Evolutionary conservation across 2,113 vertebrate genomes (phyloP), one percentile per base, ranked within the genome.

Genomic region (Speoplatyrhinus poulsoni): DNA sequence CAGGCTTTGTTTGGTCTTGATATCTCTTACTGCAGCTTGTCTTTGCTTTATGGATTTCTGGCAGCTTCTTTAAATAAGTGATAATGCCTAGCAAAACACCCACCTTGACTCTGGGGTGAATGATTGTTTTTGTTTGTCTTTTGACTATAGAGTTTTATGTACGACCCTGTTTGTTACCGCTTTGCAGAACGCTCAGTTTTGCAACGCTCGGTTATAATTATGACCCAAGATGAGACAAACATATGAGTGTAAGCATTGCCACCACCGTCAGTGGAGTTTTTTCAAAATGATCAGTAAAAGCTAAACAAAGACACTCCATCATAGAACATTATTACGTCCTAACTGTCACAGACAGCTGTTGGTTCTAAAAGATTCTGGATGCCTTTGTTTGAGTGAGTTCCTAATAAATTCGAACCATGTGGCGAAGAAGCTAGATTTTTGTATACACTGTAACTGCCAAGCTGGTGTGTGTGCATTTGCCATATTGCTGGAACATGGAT

Each of bases 11-110:
- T 94, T 93, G 91, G 89, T 91, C 88, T 92, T 90, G 88, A 92
- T 93, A 93, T 94, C 92, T 93, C 88, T 87, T 88, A 88, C 80
- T 65, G 76, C 93, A 94, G 92, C 90, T 91, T 93, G 89, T 92
- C 90, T 93, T 92, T 92, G 88, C 83, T 92, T 89, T 90, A 84
- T 85, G 82, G 90, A 92, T 93, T 92, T 89, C 79, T 89, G 90
- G 90, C 90, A 87, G 84, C 84, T 86, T 90, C 87, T 92, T 91
- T 90, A 90, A 93, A 93, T 92, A 91, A 90, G 88, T 82, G 88
- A 89, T 90, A 88, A 90, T 86, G 88, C 89, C 69, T 82, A 75
- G 83, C 80, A 91, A 82, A 90, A 85, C 82, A 84, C 70, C 84
- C 87, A 92, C 87, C 88, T 93, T 92, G 86, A 90, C 86, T 90